Base-by-base conservation (phyloP, 2,797 vertebrate genomes). In the Threskiornis aethiopicus region DNA sequence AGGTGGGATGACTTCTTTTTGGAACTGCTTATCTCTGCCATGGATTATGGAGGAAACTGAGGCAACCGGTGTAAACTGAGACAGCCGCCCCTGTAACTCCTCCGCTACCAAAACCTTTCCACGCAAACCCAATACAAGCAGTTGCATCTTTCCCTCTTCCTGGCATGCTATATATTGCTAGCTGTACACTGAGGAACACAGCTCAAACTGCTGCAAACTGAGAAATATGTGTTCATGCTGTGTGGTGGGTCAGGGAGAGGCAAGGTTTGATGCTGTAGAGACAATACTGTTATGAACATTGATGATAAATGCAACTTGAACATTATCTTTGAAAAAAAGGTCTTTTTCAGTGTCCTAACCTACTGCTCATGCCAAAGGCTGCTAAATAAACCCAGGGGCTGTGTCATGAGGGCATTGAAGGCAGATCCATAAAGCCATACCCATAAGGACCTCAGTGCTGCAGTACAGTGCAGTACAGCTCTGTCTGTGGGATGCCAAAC, bases 141-240 rank as follows among this genome's bases (percentile, higher is more conserved):
- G 46, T 3, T 72, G n/a, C 24, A n/a, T 35, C 61, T 46, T 73
- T 66, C 11, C 8, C 42, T 61, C 62, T 44, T 85, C 28, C 67
- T 41, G 76, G 16, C 9, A 3, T 5, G 18, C 21, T 52, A 8
- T 39, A 21, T 35, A 44, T 78, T 70, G 52, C 25, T 35, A 71
- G 17, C 35, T 44, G 11, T 18, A 26, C 3, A 24, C 7, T 20
- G 44, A 85, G 39, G 39, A 58, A 41, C 42, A 42, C 14, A 66
- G 39, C 47, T 83, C 4, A 3, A 21, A 44, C 18, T 26, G 57
- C 57, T 66, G 46, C 67, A 62, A 67, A 12, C 25, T 31, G 67
- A 59, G 44, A 76, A 76, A 49, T 16, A 17, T 0, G 0, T 64
- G n/a, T 11, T 73, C 8, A 0, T 65, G 55, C 26, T 29, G 24